These are phyloP conservation scores for Drosophila birchii DNA, from an alignment of 2,888 invertebrate species.

Conservation along the genomic window DNA sequence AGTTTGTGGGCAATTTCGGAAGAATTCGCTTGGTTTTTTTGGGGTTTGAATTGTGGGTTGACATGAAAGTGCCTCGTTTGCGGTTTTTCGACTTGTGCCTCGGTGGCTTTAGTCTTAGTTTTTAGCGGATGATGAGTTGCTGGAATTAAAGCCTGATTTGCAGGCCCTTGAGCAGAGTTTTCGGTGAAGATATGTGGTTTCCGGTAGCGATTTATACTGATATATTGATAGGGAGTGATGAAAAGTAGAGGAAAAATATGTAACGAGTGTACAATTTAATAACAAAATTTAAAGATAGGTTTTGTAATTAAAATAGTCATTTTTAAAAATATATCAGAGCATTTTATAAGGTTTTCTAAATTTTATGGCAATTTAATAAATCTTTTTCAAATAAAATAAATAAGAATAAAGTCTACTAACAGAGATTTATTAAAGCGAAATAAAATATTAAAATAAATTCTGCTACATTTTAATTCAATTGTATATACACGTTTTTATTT, in stretches of 20 bases:
- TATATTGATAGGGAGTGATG: neutral
- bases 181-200: slow-evolving; percentile 24
- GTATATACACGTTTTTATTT: neutral
- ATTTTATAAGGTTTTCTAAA: neutral
- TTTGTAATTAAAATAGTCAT: neutral
- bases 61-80: slow-evolving; percentile 72
- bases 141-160: slow-evolving; percentile 36
- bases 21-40: slow-evolving; percentile 68
- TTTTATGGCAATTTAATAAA: too few relatives aligned
- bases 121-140: slow-evolving; percentile 39
- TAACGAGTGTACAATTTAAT: neutral
- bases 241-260: neutral
- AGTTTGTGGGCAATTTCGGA: slow-evolving; percentile 72
- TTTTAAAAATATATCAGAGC: too few relatives aligned
- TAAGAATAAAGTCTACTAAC: neutral
- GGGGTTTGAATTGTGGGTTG: slow-evolving; percentile 60
- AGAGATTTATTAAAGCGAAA: neutral
- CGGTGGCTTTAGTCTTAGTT: slow-evolving; percentile 1
- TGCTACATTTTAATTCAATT: neutral
- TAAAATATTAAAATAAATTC: neutral
- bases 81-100: slow-evolving; percentile 18
- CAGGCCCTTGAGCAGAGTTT: slow-evolving; percentile 23
- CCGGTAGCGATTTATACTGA: slow-evolving; percentile 4
- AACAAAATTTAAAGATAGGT: too few relatives aligned
- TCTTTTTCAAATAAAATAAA: neutral